Base-by-base conservation (phyloP, 92 coral and sea anemone species). In the Zoanthus sociatus region DNA sequence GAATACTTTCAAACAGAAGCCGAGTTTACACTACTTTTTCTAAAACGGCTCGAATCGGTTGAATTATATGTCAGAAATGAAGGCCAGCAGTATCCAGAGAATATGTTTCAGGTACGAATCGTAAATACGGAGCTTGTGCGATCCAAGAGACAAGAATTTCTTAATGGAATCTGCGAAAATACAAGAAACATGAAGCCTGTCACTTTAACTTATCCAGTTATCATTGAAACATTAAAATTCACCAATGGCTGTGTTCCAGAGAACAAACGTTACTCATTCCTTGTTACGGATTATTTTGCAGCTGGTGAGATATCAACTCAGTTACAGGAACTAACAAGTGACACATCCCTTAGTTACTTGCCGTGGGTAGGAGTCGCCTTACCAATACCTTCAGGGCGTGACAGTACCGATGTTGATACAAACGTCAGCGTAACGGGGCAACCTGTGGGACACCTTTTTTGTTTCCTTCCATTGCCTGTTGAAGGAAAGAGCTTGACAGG, bases 281-380 rank as follows among this genome's bases (percentile, higher is more conserved):
- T 88, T 44, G 90, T 94, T 17, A 92, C 97, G 8, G 84, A 87
- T 51, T 92, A 87, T 86, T 90, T 83, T 47, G 88, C 90, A 74
- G 91, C 93, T 0, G 88, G 76, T 12, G 20, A 79, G 5, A 68
- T 92, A 17, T 87, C 97, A 17, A 61, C 73, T 7, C 79, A 78
- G 18, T 86, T 89, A 86, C 87, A 78, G 71, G 84, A 16, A 46
- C 87, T 89, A 71, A 84, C 74, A 67, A 78, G 60, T 31, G 94
- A 89, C 17, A 78, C 90, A 71, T 85, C 83, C 3, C 92, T 94
- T 16, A 87, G 94, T 82, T 94, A 92, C 55, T 79, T 92, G 67
- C 97, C 98, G 5, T 88, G 92, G 87, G 95, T 96, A 1, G 97
- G 98, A 64, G 92, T 94, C 9, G 98, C 98, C 11, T 79, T 96